These are phyloP conservation scores for Nipponia nippon DNA, from an alignment of 2,113 vertebrate species.

Conservation along the genomic window DNA sequence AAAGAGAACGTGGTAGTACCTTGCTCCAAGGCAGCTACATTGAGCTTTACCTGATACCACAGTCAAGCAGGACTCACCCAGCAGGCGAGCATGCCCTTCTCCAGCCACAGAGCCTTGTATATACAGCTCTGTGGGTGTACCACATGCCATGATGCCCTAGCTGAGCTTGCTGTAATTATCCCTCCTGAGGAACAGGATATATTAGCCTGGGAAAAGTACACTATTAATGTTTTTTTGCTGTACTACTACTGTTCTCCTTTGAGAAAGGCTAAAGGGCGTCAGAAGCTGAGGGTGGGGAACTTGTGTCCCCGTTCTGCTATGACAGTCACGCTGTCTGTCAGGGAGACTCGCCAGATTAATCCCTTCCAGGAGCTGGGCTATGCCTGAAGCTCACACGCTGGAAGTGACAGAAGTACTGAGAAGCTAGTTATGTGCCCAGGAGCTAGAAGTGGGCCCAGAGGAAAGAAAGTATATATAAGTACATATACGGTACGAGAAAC, in stretches of 20 bases:
- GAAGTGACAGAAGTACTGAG: background rate
- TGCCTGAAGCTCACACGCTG: background rate
- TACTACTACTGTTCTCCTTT: background rate
- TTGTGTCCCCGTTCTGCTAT: background rate
- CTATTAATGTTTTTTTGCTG: background rate
- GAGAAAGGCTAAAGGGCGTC: background rate
- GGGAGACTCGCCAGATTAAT: background rate
- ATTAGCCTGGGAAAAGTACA: background rate
- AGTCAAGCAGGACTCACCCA: background rate
- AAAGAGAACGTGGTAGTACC: background rate
- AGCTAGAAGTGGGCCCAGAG: background rate
- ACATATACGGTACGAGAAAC: background rate
- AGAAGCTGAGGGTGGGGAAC: background rate
- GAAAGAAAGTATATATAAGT: background rate
- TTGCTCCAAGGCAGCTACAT: background rate
- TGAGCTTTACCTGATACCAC: background rate
- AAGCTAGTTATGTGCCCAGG: background rate
- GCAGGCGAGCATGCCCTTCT: background rate
- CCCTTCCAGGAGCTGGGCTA: background rate
- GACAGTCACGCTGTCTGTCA: background rate
- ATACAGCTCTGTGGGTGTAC: accelerated
- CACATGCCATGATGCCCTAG: background rate
- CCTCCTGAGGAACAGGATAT: background rate
- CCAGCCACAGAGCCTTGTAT: background rate
- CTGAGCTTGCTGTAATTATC: background rate